Evolutionary conservation across 2,113 vertebrate species (phyloP).

Genomic region (Gobio gobio): DNA sequence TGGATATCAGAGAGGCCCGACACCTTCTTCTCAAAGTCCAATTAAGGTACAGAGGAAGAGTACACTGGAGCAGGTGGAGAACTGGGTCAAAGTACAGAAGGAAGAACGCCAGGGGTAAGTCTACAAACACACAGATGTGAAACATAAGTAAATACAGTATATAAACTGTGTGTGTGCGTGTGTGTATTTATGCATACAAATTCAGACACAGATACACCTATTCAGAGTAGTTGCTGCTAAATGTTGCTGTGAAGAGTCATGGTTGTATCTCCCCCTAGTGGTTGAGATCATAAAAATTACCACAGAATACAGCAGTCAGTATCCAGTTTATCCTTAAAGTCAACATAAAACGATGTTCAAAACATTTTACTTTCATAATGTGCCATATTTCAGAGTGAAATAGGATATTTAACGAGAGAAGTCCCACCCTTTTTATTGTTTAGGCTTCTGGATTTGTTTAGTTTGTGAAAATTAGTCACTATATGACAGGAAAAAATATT

Average conservation of each 20-base stretch:
- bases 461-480: not conserved
- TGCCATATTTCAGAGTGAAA: not conserved
- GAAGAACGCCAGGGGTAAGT: slow-evolving; percentile 86
- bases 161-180: too few relatives aligned
- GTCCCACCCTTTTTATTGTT: not conserved
- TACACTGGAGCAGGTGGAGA: slow-evolving; percentile 87
- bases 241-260: not conserved
- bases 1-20: slow-evolving; percentile 78
- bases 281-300: not conserved
- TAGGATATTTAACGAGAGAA: not conserved
- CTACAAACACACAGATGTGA: not conserved
- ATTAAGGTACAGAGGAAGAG: slow-evolving; percentile 83
- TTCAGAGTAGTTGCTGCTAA: not conserved
- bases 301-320: not conserved
- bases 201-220: not conserved
- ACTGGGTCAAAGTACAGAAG: slow-evolving; percentile 92
- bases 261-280: slow-evolving; percentile 5
- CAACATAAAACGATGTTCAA: not conserved
- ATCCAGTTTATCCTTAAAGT: not conserved
- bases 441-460: not conserved
- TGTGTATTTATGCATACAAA: too few relatives aligned
- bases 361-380: not conserved
- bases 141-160: too few relatives aligned
- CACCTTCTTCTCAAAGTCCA: slow-evolving; percentile 72
- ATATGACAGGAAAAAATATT: not conserved